Percentiles rank a stretch among this genome's conserved stretches.
These are phyloP conservation scores for Cantharis rufa DNA, from an alignment of 2,888 invertebrate genomes.

Conservation along the genomic window DNA sequence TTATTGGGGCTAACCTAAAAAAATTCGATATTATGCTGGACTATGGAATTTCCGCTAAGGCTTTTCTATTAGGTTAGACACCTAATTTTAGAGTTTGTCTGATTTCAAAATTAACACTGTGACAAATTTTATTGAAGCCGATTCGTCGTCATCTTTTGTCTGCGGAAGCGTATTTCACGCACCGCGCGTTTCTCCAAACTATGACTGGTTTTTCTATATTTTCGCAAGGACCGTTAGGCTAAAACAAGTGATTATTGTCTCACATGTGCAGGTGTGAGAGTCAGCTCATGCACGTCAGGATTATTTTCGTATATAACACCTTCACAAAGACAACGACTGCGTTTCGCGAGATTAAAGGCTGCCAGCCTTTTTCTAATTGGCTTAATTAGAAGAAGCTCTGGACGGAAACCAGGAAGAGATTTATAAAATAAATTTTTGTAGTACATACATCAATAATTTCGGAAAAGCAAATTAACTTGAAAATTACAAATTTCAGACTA, in stretches of 20 bases:
- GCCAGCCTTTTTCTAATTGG: too few relatives aligned
- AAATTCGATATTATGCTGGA: not conserved
- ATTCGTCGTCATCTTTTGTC: not conserved
- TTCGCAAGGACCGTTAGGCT: not conserved
- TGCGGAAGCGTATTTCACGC: not conserved
- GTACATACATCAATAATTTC: too few relatives aligned
- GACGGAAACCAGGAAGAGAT: not conserved
- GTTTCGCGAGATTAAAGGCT: not conserved
- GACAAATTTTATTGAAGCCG: not conserved
- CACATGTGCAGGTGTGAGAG: not conserved
- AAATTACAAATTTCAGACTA: not conserved
- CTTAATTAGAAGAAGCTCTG: too few relatives aligned
- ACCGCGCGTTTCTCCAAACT: not conserved
- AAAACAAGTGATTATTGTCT: not conserved
- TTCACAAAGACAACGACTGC: not conserved
- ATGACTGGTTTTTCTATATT: not conserved
- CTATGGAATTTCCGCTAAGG: not conserved
- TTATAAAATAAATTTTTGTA: too few relatives aligned
- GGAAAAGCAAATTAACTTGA: not conserved
- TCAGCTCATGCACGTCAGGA: not conserved
- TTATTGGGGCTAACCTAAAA: not conserved
- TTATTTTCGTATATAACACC: not conserved
- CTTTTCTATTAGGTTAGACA: not conserved
- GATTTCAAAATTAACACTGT: not conserved
- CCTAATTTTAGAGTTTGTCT: not conserved